Percentiles rank a stretch among this genome's conserved stretches.
Conservation (phyloP, 2,888 invertebrate species). For the Cinara cedri region DNA sequence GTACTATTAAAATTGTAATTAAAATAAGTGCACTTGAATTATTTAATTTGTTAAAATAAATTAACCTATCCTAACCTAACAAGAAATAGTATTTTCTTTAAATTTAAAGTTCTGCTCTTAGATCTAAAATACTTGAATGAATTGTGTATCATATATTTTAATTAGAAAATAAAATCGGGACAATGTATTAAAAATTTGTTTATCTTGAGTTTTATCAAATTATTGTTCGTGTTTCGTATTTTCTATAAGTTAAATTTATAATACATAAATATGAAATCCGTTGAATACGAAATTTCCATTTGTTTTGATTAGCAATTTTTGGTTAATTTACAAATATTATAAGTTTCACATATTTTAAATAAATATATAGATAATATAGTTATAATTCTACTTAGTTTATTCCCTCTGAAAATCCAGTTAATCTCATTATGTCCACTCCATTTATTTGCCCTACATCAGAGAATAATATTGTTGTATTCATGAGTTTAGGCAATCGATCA, state of each 20-base stretch:
- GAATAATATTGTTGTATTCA: neutral
- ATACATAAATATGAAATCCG: neutral
- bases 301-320: neutral
- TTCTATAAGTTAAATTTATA: neutral
- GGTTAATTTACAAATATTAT: neutral
- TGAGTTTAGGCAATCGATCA: constrained; percentile 4
- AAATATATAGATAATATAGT: neutral
- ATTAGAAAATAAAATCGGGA: no score
- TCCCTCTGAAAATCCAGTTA: constrained; percentile 2
- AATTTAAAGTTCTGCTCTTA: no score
- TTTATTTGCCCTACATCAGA: constrained; percentile 14
- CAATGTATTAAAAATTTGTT: neutral
- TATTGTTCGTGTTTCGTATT: neutral
- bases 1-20: no score
- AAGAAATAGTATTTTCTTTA: no score
- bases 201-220: neutral
- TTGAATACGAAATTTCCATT: neutral
- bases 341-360: neutral
- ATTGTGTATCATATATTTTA: no score
- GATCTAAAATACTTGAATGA: no score
- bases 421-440: constrained; percentile 22
- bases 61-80: no score
- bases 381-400: neutral
- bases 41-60: no score
- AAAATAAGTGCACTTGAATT: no score